Evolutionary conservation across 2,797 vertebrate genomes (phyloP).

Genomic region (Capromys pilorides): DNA sequence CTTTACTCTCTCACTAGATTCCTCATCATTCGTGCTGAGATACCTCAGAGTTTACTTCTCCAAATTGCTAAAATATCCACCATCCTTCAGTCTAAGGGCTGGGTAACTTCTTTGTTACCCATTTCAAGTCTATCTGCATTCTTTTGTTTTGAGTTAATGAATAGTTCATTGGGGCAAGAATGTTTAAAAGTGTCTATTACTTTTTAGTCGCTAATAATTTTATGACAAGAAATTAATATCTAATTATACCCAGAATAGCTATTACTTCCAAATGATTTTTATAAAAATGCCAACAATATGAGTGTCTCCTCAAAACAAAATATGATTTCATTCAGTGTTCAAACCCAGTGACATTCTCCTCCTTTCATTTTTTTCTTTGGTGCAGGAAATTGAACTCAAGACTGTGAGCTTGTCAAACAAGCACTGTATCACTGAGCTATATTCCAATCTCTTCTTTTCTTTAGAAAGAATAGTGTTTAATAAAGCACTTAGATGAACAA

Average conservation of each 20-base stretch:
- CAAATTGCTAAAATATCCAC: neutral
- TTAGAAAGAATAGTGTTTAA: neutral
- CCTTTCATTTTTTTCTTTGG: neutral
- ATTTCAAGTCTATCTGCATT: neutral
- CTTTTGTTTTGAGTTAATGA: neutral
- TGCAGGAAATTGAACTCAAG: too few relatives aligned
- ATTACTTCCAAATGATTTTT: neutral
- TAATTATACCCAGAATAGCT: neutral
- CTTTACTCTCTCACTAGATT: neutral
- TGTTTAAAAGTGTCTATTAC: neutral
- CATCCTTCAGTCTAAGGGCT: neutral
- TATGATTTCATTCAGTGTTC: neutral
- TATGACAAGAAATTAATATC: neutral
- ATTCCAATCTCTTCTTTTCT: neutral
- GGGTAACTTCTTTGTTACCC: neutral
- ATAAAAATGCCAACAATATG: neutral
- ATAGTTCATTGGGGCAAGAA: neutral
- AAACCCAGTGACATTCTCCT: neutral
- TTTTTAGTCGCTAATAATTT: neutral
- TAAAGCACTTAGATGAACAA: neutral
- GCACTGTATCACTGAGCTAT: too few relatives aligned
- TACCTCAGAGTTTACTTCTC: neutral
- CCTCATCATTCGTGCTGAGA: neutral
- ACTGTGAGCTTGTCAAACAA: too few relatives aligned
- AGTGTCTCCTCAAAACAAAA: neutral